Evolutionary conservation across 2,797 vertebrate genomes (phyloP), one percentile per base, ranked within the genome.

Genomic region (Liparis tanakae): DNA sequence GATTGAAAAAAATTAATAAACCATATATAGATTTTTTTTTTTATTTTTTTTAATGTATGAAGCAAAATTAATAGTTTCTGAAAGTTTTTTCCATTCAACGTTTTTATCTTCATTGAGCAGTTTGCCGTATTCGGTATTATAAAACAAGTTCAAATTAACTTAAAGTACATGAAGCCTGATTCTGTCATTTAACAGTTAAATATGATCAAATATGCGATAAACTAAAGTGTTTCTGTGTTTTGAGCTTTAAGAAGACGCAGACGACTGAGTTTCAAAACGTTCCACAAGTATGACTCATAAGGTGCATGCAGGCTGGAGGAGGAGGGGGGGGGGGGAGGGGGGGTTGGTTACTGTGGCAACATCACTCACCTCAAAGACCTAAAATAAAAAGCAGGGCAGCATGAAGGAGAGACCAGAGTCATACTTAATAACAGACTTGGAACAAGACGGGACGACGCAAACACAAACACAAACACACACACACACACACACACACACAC

Each of bases 361-460:
- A 80, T 25, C 57, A 92, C 95, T 98, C 95, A 98, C 97, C 97
- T 99, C 97, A 1, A 96, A 98, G 81, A 98, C 97, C 97, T 98
- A 95, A 95, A 96, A 96, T 92, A 95, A 95, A 94, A 88, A 94
- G 77, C 70, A 94, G 93, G 94, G 94, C 96, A 94, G 97, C 96
- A 93, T 96, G 94, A 91, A 82, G 94, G 91, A 94, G 85, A 96
- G 86, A 94, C 89, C 85, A 94, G 86, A 95, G 86, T 88, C 88
- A 94, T 86, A 87, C 90, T 88, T 90, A 89, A 82, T 78, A 82
- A 65, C 70, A 88, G 10, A 86, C 65, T 34, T 80, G 79, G 84
- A 85, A 83, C 71, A 78, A 67, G 56, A 74, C 12, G 59, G 67
- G 68, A 73, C 66, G 48, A 78, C 25, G 25, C 25, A 30, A 30